Percentiles rank a stretch among this genome's conserved stretches.
Conservation (phyloP, 2,888 invertebrate genomes). For the Trachelus iudaicus region DNA sequence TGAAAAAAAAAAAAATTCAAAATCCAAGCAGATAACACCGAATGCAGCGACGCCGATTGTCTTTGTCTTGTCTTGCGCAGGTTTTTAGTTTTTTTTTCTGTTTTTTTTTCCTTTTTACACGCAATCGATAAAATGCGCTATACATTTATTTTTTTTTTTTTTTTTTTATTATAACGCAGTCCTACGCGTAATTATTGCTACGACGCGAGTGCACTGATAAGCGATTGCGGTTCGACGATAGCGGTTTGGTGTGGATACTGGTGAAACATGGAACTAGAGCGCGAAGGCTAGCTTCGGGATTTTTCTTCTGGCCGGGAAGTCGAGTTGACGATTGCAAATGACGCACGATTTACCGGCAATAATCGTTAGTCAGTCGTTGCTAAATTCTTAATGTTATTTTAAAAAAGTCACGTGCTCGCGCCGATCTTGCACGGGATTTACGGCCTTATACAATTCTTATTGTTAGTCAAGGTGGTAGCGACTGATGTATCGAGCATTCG, state of each 20-base stretch:
- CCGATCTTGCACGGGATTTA: neutral
- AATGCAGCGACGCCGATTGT: conserved; percentile 9
- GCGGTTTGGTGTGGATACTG: neutral
- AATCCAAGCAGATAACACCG: too few species aligned
- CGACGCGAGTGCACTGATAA: conserved; percentile 16
- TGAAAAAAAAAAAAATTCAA: too few species aligned
- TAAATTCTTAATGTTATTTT: neutral
- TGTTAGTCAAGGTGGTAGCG: neutral
- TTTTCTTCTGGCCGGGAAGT: neutral
- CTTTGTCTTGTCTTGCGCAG: conserved; percentile 13
- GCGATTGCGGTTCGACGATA: conserved; percentile 9
- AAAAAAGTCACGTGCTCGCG: too few species aligned
- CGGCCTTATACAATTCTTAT: neutral
- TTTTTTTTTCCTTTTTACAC: neutral
- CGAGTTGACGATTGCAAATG: neutral
- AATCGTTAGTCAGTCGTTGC: neutral
- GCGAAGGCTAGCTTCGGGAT: conserved; percentile 12
- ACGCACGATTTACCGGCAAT: neutral
- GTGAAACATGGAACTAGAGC: conserved; percentile 6
- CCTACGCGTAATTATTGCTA: conserved; percentile 14
- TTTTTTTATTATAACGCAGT: neutral
- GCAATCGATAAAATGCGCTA: conserved; percentile 1
- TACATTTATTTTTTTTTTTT: conserved; percentile 10
- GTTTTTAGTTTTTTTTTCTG: neutral
- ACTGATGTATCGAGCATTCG: neutral